Conservation (phyloP, 1,140 invertebrate genomes). For the Caenorhabditis elegans region WBcel235 BX284603.4:5596001-5596500, state of each 20-base stretch:
- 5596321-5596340: constrained; percentile 56
- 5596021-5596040: too few relatives aligned
- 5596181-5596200: too few relatives aligned
- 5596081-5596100: too few relatives aligned
- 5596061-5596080: too few relatives aligned
- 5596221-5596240: background rate
- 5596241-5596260: background rate
- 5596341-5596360: constrained; percentile 54
- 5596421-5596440: constrained; percentile 59
- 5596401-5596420: background rate
- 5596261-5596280: constrained; percentile 52
- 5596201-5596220: too few relatives aligned
- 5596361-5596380: constrained; percentile 58
- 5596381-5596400: constrained; percentile 48
- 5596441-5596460: constrained; percentile 57
- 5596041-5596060: too few relatives aligned
- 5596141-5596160: too few relatives aligned
- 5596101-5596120: too few relatives aligned
- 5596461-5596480: constrained; percentile 51
- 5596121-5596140: too few relatives aligned
- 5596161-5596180: too few relatives aligned
- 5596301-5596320: constrained; percentile 55
- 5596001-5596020: too few relatives aligned
- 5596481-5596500: constrained; percentile 53
- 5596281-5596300: constrained; percentile 58